These are phyloP conservation scores for Marasmarcha lunaedactyla DNA, from an alignment of 2,888 invertebrate species.

Conservation along the genomic window DNA sequence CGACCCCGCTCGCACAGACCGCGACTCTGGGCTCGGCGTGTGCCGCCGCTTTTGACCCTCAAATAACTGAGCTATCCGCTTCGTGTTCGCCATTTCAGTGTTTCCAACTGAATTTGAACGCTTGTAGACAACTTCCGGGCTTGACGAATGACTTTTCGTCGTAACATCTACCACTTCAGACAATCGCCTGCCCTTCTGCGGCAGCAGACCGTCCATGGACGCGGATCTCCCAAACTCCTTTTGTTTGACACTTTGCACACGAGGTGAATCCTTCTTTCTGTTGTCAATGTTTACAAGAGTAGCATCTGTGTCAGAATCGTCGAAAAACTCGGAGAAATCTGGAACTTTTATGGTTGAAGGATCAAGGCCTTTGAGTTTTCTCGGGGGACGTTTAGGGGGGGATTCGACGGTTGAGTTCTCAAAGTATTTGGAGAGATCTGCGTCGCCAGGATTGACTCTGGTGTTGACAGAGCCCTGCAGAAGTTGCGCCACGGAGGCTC, in stretches of 20 bases:
- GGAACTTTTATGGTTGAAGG: slow-evolving; percentile 25
- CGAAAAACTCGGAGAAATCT: slow-evolving; percentile 32
- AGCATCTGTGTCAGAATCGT: slow-evolving; percentile 40
- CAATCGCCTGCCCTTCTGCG: slow-evolving; percentile 25
- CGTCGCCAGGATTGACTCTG: slow-evolving; percentile 22
- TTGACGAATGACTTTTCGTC: slow-evolving; percentile 29
- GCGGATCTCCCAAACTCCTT: slow-evolving; percentile 8
- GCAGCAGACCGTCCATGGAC: slow-evolving; percentile 17
- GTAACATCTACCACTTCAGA: slow-evolving; percentile 29
- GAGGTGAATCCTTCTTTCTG: neutral
- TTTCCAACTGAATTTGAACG: slow-evolving; percentile 42
- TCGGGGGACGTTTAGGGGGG: slow-evolving; percentile 29
- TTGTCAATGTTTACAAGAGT: slow-evolving; percentile 23
- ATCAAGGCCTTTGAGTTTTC: slow-evolving; percentile 46
- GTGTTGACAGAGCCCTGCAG: slow-evolving; percentile 36
- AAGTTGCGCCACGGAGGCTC: slow-evolving; percentile 37
- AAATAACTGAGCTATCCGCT: slow-evolving; percentile 42
- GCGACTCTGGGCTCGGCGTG: slow-evolving; percentile 36
- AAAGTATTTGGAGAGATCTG: slow-evolving; percentile 33
- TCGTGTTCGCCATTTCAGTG: slow-evolving; percentile 31
- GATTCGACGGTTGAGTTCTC: slow-evolving; percentile 18
- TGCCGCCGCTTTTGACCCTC: slow-evolving; percentile 37
- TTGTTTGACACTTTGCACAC: slow-evolving; percentile 2
- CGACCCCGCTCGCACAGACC: slow-evolving; percentile 29
- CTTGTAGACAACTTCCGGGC: slow-evolving; percentile 28